Evolutionary conservation across 2,888 invertebrate species (phyloP).

Genomic region (Baccha elongata): DNA sequence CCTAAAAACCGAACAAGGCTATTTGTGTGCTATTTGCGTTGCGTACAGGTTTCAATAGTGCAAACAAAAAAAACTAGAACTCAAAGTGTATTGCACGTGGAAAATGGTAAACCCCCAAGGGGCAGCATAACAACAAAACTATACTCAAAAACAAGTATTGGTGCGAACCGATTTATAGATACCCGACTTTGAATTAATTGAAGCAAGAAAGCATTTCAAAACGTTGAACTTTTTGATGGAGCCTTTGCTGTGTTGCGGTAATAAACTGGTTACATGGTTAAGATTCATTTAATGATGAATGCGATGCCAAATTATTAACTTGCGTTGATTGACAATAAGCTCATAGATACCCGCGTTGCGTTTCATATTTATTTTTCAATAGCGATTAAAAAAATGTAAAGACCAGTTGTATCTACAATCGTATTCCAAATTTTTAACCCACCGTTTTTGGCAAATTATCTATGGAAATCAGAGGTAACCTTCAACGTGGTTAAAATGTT

Average conservation of each 20-base stretch:
- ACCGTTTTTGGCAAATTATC: no score
- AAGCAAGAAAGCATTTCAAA: constrained; percentile 57
- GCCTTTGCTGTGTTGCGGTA: constrained; percentile 27
- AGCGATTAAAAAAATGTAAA: no score
- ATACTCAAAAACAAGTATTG: not conserved
- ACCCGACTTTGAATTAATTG: constrained; percentile 48
- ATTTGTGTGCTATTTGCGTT: constrained; percentile 26
- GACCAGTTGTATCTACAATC: no score
- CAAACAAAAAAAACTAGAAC: constrained; percentile 41
- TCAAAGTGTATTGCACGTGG: constrained; percentile 36
- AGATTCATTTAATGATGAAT: no score
- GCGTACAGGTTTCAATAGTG: constrained; percentile 14
- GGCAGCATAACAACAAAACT: constrained; percentile 8
- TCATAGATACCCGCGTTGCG: no score
- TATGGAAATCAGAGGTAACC: no score
- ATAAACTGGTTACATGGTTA: no score
- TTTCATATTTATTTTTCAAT: no score
- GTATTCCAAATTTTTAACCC: no score
- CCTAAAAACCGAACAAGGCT: constrained; percentile 58
- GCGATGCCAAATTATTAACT: no score
- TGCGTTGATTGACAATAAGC: no score
- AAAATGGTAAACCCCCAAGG: constrained; percentile 50
- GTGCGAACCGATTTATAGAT: constrained; percentile 23
- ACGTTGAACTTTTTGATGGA: constrained; percentile 35
- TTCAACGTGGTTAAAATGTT: no score